Evolutionary conservation across 2,113 vertebrate species (phyloP).

Genomic region (Mugil cephalus): DNA sequence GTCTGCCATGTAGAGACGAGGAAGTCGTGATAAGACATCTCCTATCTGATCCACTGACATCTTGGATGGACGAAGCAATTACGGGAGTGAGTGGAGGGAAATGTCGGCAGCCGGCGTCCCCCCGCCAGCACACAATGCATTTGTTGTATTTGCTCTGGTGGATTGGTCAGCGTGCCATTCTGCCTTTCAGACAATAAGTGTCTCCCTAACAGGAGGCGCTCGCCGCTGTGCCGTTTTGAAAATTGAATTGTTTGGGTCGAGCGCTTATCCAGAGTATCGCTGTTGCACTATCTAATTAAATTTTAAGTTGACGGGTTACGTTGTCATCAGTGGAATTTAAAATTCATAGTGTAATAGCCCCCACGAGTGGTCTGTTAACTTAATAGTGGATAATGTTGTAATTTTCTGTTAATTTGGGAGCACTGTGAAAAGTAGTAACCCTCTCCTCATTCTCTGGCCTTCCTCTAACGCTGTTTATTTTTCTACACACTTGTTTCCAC

Average conservation of each 20-base stretch:
- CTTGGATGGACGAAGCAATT: constrained; percentile 78
- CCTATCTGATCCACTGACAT: constrained; percentile 76
- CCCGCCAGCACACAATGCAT: constrained; percentile 39
- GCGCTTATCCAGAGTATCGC: constrained; percentile 37
- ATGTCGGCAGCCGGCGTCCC: constrained; percentile 52
- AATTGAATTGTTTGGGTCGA: constrained; percentile 38
- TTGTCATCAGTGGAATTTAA: constrained; percentile 74
- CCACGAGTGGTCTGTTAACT: constrained; percentile 37
- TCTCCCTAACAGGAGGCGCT: constrained; percentile 35
- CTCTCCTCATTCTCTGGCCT: constrained; percentile 24
- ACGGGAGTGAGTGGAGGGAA: constrained; percentile 67
- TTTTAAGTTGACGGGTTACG: constrained; percentile 74
- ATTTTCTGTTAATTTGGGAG: constrained; percentile 58
- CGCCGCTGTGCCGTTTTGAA: too few relatives aligned
- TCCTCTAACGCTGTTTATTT: constrained; percentile 50
- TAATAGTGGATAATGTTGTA: constrained; percentile 49
- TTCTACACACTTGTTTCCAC: constrained; percentile 32
- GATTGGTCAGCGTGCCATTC: constrained; percentile 30
- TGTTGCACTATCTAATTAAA: constrained; percentile 58
- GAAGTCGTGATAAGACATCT: constrained; percentile 69
- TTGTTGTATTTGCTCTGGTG: constrained; percentile 54
- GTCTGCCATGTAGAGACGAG: constrained; percentile 57
- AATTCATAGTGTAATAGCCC: constrained; percentile 36
- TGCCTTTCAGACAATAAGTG: constrained; percentile 15
- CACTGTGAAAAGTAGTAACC: constrained; percentile 1